Conservation (phyloP, 2,888 invertebrate species). For the Mystacides longicornis region DNA sequence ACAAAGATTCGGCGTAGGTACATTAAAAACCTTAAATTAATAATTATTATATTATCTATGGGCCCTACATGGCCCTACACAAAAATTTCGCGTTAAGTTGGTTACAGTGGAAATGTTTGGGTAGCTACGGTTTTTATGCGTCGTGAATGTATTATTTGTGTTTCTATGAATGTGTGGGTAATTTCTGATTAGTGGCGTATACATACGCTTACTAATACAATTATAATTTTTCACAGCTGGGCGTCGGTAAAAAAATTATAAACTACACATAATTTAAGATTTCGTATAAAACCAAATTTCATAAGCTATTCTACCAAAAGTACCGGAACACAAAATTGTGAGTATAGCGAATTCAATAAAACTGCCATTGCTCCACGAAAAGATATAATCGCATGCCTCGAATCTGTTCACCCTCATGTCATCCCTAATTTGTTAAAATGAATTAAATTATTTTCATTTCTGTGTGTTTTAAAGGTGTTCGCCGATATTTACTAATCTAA, state of each 20-base stretch:
- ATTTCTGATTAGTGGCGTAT: conserved; percentile 6
- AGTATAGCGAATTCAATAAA: too few relatives aligned
- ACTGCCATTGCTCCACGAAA: neutral
- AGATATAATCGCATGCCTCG: neutral
- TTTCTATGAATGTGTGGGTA: conserved; percentile 3
- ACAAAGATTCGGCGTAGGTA: too few relatives aligned
- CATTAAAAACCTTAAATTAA: too few relatives aligned
- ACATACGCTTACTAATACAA: conserved; percentile 14
- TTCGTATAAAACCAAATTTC: conserved; percentile 7
- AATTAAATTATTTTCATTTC: too few relatives aligned
- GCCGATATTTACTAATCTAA: too few relatives aligned
- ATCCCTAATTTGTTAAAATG: conserved; percentile 18
- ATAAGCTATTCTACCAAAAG: too few relatives aligned
- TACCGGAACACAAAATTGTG: too few relatives aligned
- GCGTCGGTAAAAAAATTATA: conserved; percentile 22
- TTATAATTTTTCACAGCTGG: conserved; percentile 20
- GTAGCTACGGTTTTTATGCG: neutral
- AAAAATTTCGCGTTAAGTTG: neutral
- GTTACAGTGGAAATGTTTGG: neutral
- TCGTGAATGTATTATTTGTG: neutral
- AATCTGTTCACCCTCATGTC: conserved; percentile 15
- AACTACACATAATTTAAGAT: conserved; percentile 8
- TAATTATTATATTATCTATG: too few relatives aligned
- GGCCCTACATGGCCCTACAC: too few relatives aligned
- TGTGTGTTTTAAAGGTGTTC: too few relatives aligned